Base-by-base conservation (phyloP, 2,888 invertebrate genomes). In the Tinea trinotella region DNA sequence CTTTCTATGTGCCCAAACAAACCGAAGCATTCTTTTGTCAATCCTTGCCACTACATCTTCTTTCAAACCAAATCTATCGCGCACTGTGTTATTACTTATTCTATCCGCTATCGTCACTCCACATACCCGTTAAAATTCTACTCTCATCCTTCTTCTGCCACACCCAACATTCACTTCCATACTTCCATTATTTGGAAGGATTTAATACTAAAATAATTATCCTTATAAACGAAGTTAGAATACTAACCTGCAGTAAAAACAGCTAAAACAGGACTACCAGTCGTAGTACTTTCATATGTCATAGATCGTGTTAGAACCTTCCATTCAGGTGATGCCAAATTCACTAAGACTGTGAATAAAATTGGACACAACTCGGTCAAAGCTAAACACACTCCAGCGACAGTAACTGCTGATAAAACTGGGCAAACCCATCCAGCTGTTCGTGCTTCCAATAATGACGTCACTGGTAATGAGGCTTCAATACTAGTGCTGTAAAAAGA, bases 191-290 rank as follows among this genome's bases (percentile, higher is more conserved):
- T n/a, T n/a, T n/a, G n/a, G n/a, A n/a, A n/a, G n/a, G n/a, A n/a
- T n/a, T n/a, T n/a, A n/a, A n/a, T n/a, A n/a, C n/a, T n/a, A n/a
- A n/a, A n/a, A n/a, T n/a, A n/a, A n/a, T n/a, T n/a, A n/a, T n/a
- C n/a, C n/a, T n/a, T n/a, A n/a, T n/a, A n/a, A n/a, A n/a, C n/a
- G n/a, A n/a, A n/a, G n/a, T n/a, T n/a, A n/a, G 1, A 40, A 17
- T 13, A 62, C 68, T 58, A 62, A 88, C 89, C 89, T 64, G 88
- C 89, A 55, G 88, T 88, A 62, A 90, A 89, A 30, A 90, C 89
- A n/a, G 90, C 90, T 19, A 90, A 65, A 1, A 90, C 88, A 1
- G 89, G 90, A 57, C 89, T 90, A 22, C 90, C 90, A 46, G 90
- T 90, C 7, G 88, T 79, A 2, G 87, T 71, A 59, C 88, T 89